Percentiles rank a stretch among this genome's conserved stretches.
Evolutionary conservation across 2,797 vertebrate genomes (phyloP).

Genomic region (Cephalopachus bancanus): DNA sequence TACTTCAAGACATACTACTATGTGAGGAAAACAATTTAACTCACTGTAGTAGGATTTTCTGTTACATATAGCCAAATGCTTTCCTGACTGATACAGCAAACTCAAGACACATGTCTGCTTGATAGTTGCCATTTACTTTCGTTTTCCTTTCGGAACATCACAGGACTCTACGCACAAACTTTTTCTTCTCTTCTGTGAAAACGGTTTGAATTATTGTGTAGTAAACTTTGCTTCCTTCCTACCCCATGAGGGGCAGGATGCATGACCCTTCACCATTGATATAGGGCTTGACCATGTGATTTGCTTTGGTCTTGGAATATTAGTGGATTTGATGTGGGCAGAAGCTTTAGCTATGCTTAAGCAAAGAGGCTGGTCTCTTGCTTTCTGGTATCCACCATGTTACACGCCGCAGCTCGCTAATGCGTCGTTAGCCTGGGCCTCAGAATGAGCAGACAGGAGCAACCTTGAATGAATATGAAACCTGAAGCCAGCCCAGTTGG

Average conservation of each 20-base stretch:
- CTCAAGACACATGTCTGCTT: neutral
- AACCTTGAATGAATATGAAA: neutral
- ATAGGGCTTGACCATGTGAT: neutral
- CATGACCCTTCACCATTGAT: neutral
- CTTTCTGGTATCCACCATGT: neutral
- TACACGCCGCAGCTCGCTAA: too few relatives aligned
- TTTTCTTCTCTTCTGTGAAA: neutral
- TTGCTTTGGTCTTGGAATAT: neutral
- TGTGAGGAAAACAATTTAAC: neutral
- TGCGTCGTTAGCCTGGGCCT: neutral
- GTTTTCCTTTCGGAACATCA: neutral
- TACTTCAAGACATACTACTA: neutral
- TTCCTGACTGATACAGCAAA: neutral
- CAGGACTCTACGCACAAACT: neutral
- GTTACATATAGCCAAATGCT: neutral
- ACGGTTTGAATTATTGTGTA: neutral
- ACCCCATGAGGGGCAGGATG: neutral
- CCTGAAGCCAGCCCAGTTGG: neutral
- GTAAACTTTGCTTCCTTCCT: neutral
- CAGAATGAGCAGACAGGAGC: neutral
- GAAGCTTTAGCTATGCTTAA: neutral
- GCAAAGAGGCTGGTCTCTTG: neutral
- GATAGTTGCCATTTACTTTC: neutral
- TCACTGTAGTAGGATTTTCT: neutral
- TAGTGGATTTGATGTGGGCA: neutral